Evolutionary conservation across 2,113 vertebrate genomes (phyloP), one percentile per base, ranked within the genome.

Genomic region (Sorex araneus): DNA sequence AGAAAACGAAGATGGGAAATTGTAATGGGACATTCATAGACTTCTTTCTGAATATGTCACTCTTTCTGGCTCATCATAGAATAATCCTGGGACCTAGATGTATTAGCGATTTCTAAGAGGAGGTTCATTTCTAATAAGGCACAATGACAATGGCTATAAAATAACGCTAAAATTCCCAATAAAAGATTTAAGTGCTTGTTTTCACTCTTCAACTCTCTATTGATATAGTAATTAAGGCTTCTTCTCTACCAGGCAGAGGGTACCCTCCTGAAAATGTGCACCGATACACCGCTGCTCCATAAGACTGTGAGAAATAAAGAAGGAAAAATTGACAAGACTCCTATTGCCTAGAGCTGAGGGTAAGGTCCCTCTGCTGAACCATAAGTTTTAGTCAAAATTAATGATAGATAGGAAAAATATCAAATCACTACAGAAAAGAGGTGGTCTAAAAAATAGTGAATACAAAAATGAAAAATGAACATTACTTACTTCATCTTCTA

Each of bases 41-140:
- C 21, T 67, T 82, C 23, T 74, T 69, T 27, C 34, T 21, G 45
- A 60, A 79, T 76, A 36, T 81, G 91, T 45, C 13, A 40, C 82
- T 85, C 76, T 45, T 57, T 92, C 36, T 83, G 75, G 25, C 69
- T 54, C 7, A 70, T 84, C 4, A 16, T 36, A 19, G 10, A 45
- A 36, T 69, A 64, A 21, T 43, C 64, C 32, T 27, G 67, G 40
- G 78, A 70, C 47, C 19, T 70, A 45, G 16, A 1, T 84, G 45
- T 4, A 25, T 75, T 93, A 50, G 78, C 0, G 0, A 19, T 10
- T 63, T 92, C 30, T 60, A 66, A 87, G 43, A 84, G 83, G 25
- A 8, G 30, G 75, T 82, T 40, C n/a, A 43, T 64, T 43, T 89
- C 60, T 93, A 87, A 74, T 57, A 87, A 15, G 30, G 86, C 15